Base-by-base conservation (phyloP, 2,113 vertebrate genomes). In the Galeopterus variegatus region DNA sequence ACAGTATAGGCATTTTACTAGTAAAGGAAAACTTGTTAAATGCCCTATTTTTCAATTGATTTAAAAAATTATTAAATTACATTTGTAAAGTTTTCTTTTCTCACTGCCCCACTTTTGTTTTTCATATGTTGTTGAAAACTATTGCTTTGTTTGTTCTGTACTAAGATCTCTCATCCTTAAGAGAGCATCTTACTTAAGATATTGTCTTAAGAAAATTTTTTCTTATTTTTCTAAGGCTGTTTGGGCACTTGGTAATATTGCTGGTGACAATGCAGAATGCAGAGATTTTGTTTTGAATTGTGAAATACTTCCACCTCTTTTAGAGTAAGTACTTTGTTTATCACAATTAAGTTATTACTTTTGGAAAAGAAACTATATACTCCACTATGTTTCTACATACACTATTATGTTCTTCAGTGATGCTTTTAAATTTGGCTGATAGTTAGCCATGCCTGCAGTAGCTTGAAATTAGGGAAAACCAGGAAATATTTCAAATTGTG, bases 161-260 rank as follows among this genome's bases (percentile, higher is more conserved):
- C 19, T 94, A 83, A 96, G 64, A 76, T 81, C 21, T 81, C 21
- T 91, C 17, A 65, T 69, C 89, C 33, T 94, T 87, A 94, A 79
- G 17, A 90, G 24, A 76, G 23, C 18, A n/a, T 93, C 28, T 84
- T 84, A 77, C 92, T 93, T 82, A 94, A 75, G 26, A 77, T 81
- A 77, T 4, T 88, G 2, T 86, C 9, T 4, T 88, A 89, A 94
- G 45, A 97, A 1, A 89, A 75, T 62, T 73, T 58, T 41, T 98
- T 69, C 52, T 97, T 98, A 3, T 92, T 96, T 95, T 99, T 87
- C 94, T 83, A 95, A 99, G 99, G 99, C 99, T n/a, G 99, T 99
- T 36, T 99, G 99, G 99, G 99, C 99, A 33, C 98, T 99, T 98
- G 99, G 99, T 65, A 99, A 99, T 97, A 99, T 99, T 95, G 99